These are phyloP conservation scores for Metridium senile DNA, from an alignment of 92 coral and sea anemone species.

Conservation along the genomic window DNA sequence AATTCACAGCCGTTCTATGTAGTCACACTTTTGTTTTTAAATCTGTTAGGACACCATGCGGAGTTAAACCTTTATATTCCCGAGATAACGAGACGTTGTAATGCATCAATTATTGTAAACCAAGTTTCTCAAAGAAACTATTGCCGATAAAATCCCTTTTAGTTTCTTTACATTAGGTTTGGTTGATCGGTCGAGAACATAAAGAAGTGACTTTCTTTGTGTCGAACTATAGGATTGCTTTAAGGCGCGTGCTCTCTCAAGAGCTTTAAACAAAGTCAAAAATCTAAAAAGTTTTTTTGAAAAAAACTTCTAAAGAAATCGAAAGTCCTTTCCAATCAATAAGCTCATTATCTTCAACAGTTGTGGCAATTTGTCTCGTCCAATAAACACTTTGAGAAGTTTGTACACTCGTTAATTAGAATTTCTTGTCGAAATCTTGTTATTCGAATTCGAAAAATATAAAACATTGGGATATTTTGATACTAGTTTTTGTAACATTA, in stretches of 20 bases:
- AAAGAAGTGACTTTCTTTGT: conserved; percentile 12
- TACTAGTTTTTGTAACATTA: no score
- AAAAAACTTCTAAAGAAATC: not conserved
- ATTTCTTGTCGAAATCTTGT: no score
- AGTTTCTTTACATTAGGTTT: not conserved
- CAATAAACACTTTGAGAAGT: no score
- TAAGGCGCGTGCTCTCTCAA: not conserved
- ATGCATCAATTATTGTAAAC: not conserved
- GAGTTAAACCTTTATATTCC: not conserved
- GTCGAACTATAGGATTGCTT: not conserved
- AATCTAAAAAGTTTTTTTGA: conserved; percentile 6
- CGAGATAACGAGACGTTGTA: not conserved
- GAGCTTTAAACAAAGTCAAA: conserved; percentile 1
- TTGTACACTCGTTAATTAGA: no score
- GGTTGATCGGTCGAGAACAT: not conserved
- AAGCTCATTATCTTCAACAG: no score
- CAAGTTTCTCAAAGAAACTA: not conserved
- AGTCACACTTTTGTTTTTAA: not conserved
- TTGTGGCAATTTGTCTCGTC: no score
- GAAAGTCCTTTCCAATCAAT: not conserved
- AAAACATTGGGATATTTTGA: no score
- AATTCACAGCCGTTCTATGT: not conserved
- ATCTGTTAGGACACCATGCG: not conserved
- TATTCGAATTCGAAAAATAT: no score
- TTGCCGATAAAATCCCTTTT: not conserved